Evolutionary conservation across 2,113 vertebrate genomes (phyloP).

Genomic region (Muntiacus muntjak): DNA sequence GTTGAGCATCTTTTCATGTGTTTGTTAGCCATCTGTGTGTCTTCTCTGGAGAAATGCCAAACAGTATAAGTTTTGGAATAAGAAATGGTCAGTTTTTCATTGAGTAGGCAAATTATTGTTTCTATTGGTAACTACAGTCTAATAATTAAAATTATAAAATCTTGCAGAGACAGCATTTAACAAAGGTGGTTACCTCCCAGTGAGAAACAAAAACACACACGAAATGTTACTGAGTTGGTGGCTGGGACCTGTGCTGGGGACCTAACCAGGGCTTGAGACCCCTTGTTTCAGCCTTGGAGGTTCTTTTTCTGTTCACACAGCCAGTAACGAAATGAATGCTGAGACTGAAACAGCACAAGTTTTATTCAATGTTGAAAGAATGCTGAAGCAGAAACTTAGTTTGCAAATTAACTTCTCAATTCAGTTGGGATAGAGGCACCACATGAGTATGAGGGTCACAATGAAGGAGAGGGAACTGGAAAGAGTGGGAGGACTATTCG

Average conservation of each 20-base stretch:
- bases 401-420: not conserved
- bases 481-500: not conserved
- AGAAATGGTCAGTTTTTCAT: not conserved
- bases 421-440: not conserved
- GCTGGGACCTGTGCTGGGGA: not conserved
- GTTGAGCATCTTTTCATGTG: not conserved
- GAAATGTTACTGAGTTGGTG: not conserved
- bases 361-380: not conserved
- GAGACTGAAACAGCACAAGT: not conserved
- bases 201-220: not conserved
- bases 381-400: not conserved
- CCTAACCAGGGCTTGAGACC: not conserved
- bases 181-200: not conserved
- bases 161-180: not conserved
- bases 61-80: not conserved
- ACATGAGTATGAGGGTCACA: not conserved
- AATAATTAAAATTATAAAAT: not conserved
- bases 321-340: not conserved
- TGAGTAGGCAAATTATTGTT: not conserved
- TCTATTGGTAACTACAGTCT: not conserved
- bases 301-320: not conserved
- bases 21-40: not conserved
- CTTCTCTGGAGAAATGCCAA: not conserved
- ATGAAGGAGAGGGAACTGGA: not conserved
- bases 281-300: not conserved